Evolutionary conservation across 35 echinoderm and acorn worm genomes (phyloP).

Genomic region (Strongylocentrotus purpuratus): DNA sequence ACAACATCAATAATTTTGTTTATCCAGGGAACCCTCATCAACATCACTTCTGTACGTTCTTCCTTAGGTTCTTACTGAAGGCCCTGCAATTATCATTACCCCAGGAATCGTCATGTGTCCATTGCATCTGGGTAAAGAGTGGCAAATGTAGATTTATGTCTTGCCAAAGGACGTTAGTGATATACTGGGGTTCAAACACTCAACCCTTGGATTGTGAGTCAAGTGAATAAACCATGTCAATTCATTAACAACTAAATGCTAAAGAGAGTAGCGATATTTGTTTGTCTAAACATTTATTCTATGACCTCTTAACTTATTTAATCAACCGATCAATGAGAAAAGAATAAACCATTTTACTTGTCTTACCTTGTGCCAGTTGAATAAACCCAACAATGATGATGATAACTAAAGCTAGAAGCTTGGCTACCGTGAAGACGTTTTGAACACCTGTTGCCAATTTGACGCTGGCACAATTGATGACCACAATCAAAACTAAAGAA

Average conservation of each 20-base stretch:
- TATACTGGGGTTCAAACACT: background rate
- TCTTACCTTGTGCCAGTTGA: constrained; percentile 67
- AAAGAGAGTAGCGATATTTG: background rate
- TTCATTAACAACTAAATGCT: background rate
- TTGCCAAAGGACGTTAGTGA: too few species aligned
- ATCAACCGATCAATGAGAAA: background rate
- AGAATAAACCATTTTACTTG: background rate
- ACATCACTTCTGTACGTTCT: too few species aligned
- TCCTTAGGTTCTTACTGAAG: too few species aligned
- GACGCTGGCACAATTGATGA: constrained; percentile 77
- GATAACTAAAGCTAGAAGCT: constrained; percentile 62
- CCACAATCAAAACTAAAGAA: constrained; percentile 60
- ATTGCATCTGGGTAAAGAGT: too few species aligned
- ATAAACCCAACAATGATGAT: constrained; percentile 72
- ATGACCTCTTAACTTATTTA: background rate
- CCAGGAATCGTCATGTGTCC: too few species aligned
- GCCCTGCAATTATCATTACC: too few species aligned
- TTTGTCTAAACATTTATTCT: background rate
- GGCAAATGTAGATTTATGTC: too few species aligned
- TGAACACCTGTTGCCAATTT: constrained; percentile 76
- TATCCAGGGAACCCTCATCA: too few species aligned
- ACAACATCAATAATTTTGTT: too few species aligned
- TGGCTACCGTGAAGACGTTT: constrained; percentile 73
- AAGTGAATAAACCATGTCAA: too few species aligned
- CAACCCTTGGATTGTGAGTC: too few species aligned